phyloP scores from a whole-genome alignment of 2,888 invertebrate genomes.

The Eledone cirrhosa region DNA sequence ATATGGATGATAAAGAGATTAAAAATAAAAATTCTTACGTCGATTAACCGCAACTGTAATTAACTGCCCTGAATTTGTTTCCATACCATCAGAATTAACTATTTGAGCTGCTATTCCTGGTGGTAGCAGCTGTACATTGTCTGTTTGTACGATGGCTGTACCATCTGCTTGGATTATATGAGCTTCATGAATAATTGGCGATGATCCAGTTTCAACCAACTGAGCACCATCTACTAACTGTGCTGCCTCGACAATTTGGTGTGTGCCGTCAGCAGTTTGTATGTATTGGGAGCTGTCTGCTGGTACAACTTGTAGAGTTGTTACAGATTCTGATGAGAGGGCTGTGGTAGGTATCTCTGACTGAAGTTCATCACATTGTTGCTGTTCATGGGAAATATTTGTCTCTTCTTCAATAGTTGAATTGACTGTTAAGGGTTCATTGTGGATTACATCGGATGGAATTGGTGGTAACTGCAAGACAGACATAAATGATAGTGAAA shows the following conservation, averaged over 20 bases:
- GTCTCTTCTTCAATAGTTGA: neutral
- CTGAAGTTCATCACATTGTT: neutral
- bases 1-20: too few species aligned
- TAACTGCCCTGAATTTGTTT: neutral
- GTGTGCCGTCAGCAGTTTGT: slow-evolving; percentile 10
- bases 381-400: neutral
- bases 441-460: neutral
- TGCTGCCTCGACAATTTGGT: slow-evolving; percentile 3
- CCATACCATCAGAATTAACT: neutral
- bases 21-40: neutral
- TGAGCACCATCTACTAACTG: slow-evolving; percentile 5
- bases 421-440: neutral
- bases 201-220: neutral
- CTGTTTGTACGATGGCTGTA: neutral
- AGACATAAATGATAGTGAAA: neutral
- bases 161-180: slow-evolving; percentile 18
- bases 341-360: neutral
- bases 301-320: slow-evolving; percentile 10
- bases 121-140: slow-evolving; percentile 15
- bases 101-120: slow-evolving; percentile 13
- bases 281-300: neutral
- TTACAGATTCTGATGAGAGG: neutral
- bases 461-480: neutral
- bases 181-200: neutral
- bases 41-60: slow-evolving; percentile 8